Conservation (phyloP, 2,113 vertebrate species). For the Lepus europaeus region DNA sequence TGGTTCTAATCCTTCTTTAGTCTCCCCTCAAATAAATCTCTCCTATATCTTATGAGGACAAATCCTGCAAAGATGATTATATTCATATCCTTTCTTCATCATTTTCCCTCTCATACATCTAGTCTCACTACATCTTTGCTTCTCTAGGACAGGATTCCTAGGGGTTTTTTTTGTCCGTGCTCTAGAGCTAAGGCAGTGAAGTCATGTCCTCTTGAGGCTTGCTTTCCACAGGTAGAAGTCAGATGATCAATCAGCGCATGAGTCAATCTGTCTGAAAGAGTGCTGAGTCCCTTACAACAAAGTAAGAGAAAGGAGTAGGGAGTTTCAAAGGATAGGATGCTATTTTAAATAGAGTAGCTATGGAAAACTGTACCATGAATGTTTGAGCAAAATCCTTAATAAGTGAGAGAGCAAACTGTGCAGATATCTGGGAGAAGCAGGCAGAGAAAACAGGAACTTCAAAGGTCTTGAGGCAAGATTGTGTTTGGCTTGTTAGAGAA, state of each 20-base stretch:
- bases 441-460: neutral
- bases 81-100: neutral
- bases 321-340: neutral
- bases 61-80: slow-evolving; percentile 16
- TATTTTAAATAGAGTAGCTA: neutral
- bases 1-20: neutral
- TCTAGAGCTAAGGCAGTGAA: neutral
- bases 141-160: neutral
- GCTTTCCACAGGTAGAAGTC: neutral
- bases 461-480: neutral
- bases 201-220: neutral
- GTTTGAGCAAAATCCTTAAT: neutral
- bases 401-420: neutral
- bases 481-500: neutral
- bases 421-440: neutral
- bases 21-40: slow-evolving; percentile 35
- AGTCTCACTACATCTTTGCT: neutral
- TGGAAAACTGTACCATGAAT: neutral
- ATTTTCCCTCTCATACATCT: neutral
- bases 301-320: neutral
- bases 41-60: neutral
- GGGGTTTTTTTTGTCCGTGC: neutral
- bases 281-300: slow-evolving; percentile 1
- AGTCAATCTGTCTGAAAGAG: neutral
- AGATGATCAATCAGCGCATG: neutral